phyloP scores from a whole-genome alignment of 2,797 vertebrate genomes.

The Anguilla pacifica region DNA sequence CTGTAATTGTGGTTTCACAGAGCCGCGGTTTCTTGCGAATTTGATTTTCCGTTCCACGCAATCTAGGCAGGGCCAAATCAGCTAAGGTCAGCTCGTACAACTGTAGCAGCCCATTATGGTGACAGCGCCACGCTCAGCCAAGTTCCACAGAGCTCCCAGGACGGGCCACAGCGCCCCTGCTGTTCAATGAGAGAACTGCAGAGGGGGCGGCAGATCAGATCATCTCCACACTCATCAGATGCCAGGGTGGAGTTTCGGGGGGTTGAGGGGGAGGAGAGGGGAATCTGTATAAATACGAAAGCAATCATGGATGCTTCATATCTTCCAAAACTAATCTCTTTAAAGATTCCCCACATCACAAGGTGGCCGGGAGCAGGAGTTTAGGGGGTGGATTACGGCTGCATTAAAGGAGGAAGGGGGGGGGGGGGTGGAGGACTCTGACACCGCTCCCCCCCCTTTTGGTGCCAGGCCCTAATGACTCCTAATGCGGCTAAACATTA shows the following conservation, averaged over 20 bases:
- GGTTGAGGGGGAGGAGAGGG: neutral
- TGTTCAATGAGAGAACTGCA: neutral
- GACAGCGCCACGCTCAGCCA: neutral
- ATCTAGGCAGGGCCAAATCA: too few species aligned
- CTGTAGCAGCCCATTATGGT: neutral
- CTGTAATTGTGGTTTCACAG: too few species aligned
- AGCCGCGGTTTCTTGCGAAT: too few species aligned
- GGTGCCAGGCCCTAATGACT: slow-evolving; percentile 69
- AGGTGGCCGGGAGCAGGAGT: slow-evolving; percentile 52
- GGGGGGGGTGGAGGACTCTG: slow-evolving; percentile 60
- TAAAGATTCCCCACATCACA: slow-evolving; percentile 53
- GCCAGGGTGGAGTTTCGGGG: neutral
- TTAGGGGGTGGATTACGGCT: slow-evolving; percentile 56
- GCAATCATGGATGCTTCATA: slow-evolving; percentile 37
- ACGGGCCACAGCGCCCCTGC: neutral
- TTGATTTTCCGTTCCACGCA: too few species aligned
- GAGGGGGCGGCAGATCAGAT: neutral
- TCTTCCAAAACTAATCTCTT: slow-evolving; percentile 43
- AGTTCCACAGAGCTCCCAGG: neutral
- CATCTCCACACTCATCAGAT: neutral
- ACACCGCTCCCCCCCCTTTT: slow-evolving; percentile 44
- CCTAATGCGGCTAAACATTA: slow-evolving; percentile 73
- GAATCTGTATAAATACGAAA: slow-evolving; percentile 48
- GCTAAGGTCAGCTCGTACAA: neutral
- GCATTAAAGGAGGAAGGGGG: slow-evolving; percentile 58